phyloP scores from a whole-genome alignment of 2,888 invertebrate species.

The Folsomia candida region DNA sequence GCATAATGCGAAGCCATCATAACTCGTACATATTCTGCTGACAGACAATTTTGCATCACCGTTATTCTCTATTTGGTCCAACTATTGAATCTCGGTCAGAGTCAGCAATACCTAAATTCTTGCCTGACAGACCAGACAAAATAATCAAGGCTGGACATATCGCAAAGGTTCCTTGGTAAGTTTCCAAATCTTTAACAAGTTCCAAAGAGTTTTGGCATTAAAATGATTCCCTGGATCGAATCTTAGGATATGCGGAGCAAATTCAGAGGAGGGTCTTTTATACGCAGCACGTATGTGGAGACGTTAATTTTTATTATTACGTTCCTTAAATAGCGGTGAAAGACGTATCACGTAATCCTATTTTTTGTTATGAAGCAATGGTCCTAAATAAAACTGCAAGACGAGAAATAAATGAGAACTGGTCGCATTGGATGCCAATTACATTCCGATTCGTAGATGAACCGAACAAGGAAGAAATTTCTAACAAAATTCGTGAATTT shows the following conservation, averaged over 20 bases:
- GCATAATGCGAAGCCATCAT: background rate
- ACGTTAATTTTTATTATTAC: background rate
- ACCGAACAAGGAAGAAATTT: constrained; percentile 32
- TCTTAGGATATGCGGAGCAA: constrained; percentile 37
- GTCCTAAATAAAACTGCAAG: constrained; percentile 32
- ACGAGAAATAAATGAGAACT: constrained; percentile 34
- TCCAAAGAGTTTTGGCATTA: too few relatives aligned
- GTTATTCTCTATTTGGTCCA: constrained; percentile 31
- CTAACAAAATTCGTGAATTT: constrained; percentile 27
- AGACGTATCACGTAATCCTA: too few relatives aligned
- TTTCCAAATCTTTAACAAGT: too few relatives aligned
- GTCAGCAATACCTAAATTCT: background rate
- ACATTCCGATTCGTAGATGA: constrained; percentile 37
- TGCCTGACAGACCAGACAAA: constrained; percentile 15
- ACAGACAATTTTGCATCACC: constrained; percentile 29
- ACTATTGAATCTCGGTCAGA: constrained; percentile 21
- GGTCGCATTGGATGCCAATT: constrained; percentile 32
- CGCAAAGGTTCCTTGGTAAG: constrained; percentile 30
- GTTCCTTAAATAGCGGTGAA: background rate
- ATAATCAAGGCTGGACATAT: constrained; percentile 35
- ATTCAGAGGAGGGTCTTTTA: constrained; percentile 41
- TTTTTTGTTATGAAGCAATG: constrained; percentile 31
- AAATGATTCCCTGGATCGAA: too few relatives aligned
- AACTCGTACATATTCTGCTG: too few relatives aligned
- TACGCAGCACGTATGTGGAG: constrained; percentile 34